Evolutionary conservation across 2,888 invertebrate genomes (phyloP), one percentile per base, ranked within the genome.

Genomic region (Tridacna crocea): DNA sequence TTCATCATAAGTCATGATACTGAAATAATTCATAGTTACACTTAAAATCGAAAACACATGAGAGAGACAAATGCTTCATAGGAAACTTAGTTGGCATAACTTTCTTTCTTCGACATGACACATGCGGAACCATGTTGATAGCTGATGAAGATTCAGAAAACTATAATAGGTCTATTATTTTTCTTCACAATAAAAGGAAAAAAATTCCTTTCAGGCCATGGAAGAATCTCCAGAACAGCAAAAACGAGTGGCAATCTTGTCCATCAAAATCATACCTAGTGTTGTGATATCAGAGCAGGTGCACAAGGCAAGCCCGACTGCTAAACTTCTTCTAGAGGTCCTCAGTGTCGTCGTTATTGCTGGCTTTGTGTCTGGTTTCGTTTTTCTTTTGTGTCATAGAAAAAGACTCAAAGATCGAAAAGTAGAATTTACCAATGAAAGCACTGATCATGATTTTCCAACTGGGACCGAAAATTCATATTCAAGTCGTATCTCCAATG

Each of bases 161-260:
- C 8, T 4, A 36, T 36, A 4, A 36, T 36, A 36, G 8, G 36
- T 36, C 36, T 36, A 36, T 36, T 36, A 36, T 36, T n/a, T n/a
- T n/a, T n/a, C 36, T 8, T 4, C 2, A 36, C 36, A 36, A 36
- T 36, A 36, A 8, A 36, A 36, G 8, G 36, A 36, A 36, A 36
- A 2, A 36, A 36, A 36, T 19, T n/a, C 66, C 19, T 47, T 58
- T 11, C 47, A 86, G 86, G 86, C 86, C 3, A 66, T 79, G 13
- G 86, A 86, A 80, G 86, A 86, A 17, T 86, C 86, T 6, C 78
- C 77, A 19, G 80, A 84, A 22, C 83, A 86, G 60, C 82, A 77
- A 60, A 80, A 75, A 0, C 68, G 83, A 36, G 86, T 86, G 12
- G 86, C 86, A 0, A 75, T 86, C 8, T 61, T 86, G 4, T 75